A percentile compares a stretch with the other conserved stretches of the same genome.
Evolutionary conservation across 2,113 vertebrate genomes (phyloP).

Genomic region (Regulus satrapa): DNA sequence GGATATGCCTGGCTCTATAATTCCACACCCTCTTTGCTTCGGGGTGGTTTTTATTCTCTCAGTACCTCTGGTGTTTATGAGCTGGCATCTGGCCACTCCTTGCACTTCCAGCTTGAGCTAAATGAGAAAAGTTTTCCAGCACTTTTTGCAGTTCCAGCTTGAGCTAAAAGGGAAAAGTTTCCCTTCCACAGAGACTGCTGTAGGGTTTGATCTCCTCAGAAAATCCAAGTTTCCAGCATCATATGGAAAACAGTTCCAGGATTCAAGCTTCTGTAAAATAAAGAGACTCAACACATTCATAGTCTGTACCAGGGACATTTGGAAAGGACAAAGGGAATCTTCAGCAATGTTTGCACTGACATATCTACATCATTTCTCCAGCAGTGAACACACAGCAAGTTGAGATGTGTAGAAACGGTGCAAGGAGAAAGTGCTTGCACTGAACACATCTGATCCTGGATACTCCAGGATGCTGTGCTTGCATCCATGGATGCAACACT

Average conservation of each 20-base stretch:
- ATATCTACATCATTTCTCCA: fast-evolving
- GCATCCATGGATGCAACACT: background rate
- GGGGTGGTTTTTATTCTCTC: background rate
- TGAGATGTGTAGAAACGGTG: fast-evolving
- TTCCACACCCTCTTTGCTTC: background rate
- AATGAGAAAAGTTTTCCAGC: background rate
- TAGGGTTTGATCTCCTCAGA: background rate
- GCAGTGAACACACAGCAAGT: fast-evolving
- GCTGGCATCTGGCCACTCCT: background rate
- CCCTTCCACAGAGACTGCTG: background rate
- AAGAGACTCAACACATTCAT: background rate
- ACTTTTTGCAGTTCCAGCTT: background rate
- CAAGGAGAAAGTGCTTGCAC: background rate
- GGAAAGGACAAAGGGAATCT: background rate
- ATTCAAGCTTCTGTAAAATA: background rate
- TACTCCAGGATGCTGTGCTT: background rate
- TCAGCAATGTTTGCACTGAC: background rate
- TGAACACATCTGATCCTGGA: fast-evolving
- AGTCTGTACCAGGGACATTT: background rate
- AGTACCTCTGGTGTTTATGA: background rate
- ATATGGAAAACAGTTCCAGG: background rate
- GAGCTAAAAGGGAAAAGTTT: background rate
- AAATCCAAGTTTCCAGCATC: fast-evolving
- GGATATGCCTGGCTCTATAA: background rate
- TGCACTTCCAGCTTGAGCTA: background rate